Percentiles rank a stretch among this genome's conserved stretches.
Conservation (phyloP, 2,888 invertebrate species). For the Tetrapedia diversipes region DNA sequence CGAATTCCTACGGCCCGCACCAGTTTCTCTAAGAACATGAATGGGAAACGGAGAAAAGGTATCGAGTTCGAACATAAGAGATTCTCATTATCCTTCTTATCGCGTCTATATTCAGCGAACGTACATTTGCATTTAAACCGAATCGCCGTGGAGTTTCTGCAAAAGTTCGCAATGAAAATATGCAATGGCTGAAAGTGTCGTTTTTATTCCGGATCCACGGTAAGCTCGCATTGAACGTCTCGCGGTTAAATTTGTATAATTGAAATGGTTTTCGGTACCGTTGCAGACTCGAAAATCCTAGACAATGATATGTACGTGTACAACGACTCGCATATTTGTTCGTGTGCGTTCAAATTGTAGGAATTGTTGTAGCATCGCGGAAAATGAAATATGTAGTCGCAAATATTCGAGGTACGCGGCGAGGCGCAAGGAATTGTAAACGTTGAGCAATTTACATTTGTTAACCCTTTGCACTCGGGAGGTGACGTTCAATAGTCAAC, state of each 20-base stretch:
- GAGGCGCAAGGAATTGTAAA: too few relatives aligned
- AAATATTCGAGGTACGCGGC: too few relatives aligned
- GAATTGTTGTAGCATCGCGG: too few relatives aligned
- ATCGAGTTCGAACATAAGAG: conserved; percentile 19
- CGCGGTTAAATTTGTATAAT: conserved; percentile 20
- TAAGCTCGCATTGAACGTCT: conserved; percentile 12
- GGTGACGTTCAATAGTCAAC: too few relatives aligned
- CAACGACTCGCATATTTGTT: too few relatives aligned
- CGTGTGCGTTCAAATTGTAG: too few relatives aligned
- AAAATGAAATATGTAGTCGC: too few relatives aligned
- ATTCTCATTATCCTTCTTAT: conserved; percentile 27
- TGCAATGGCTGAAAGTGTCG: neutral
- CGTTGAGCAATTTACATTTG: too few relatives aligned
- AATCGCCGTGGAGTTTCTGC: neutral
- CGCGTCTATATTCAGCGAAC: conserved; percentile 19
- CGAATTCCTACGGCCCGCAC: too few relatives aligned
- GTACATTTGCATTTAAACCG: conserved; percentile 39
- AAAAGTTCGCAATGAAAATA: conserved; percentile 5
- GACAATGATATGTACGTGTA: too few relatives aligned
- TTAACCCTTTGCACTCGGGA: too few relatives aligned
- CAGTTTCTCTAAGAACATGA: conserved; percentile 10
- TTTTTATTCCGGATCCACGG: neutral
- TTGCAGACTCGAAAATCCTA: conserved; percentile 1
- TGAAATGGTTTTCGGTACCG: conserved; percentile 2
- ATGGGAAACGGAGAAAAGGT: neutral